These are phyloP conservation scores for Ispidina picta DNA, from an alignment of 2,797 vertebrate species.

Conservation along the genomic window DNA sequence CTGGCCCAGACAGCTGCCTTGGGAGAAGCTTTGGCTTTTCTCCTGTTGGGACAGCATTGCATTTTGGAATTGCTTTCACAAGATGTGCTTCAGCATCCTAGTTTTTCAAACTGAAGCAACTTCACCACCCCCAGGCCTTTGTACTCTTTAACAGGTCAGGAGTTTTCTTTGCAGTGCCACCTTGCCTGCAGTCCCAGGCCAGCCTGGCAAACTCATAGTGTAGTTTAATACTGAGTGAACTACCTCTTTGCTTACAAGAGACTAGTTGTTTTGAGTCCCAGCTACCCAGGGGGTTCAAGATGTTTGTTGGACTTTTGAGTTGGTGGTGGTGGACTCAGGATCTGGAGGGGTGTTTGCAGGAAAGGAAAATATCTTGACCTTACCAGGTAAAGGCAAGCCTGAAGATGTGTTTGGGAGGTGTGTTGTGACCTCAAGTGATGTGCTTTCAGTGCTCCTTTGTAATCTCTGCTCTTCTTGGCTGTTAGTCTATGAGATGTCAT, in stretches of 20 bases:
- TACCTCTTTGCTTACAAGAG: background rate
- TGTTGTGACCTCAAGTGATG: background rate
- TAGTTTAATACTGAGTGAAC: background rate
- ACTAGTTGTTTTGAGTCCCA: background rate
- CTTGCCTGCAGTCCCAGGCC: background rate
- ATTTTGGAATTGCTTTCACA: constrained; percentile 6
- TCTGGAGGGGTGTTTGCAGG: background rate
- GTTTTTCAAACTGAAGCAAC: background rate
- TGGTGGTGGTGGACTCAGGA: background rate
- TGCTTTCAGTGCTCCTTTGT: background rate
- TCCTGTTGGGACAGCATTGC: background rate
- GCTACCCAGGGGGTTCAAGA: background rate
- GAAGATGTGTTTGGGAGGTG: background rate
- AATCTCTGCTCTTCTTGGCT: background rate
- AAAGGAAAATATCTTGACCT: background rate
- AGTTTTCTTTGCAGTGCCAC: background rate
- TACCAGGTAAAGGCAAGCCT: background rate
- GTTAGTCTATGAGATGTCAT: background rate
- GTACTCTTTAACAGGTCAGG: background rate
- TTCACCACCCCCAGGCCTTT: background rate
- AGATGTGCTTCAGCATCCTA: background rate
- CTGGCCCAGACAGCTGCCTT: constrained; percentile 7
- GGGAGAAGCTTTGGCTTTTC: constrained; percentile 24
- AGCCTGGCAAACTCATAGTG: background rate
- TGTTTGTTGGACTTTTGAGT: background rate